phyloP scores from a whole-genome alignment of 2,113 vertebrate species.

The Elgaria multicarinata region DNA sequence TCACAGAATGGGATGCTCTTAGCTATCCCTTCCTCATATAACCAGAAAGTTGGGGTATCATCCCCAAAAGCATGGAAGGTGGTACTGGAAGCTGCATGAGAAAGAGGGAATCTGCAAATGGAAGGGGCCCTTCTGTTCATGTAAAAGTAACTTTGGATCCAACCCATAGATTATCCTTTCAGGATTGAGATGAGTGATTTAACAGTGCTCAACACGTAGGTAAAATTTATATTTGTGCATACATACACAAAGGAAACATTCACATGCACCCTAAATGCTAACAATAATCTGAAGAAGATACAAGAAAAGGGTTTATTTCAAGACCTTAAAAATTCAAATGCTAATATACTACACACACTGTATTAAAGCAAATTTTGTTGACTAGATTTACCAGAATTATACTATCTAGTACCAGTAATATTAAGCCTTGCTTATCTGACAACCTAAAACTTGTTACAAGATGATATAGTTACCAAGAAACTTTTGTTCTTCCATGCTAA shows the following conservation, averaged over 20 bases:
- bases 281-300: too few species aligned
- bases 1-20: neutral
- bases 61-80: neutral
- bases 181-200: neutral
- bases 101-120: neutral
- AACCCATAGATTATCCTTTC: neutral
- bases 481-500: constrained; percentile 25
- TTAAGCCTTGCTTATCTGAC: neutral
- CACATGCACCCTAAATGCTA: neutral
- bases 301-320: neutral
- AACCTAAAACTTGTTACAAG: neutral
- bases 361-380: constrained; percentile 5
- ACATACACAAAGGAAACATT: neutral
- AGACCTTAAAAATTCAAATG: neutral
- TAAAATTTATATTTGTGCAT: neutral
- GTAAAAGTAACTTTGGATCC: neutral
- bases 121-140: neutral
- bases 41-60: neutral
- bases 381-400: neutral
- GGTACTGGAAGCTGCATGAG: too few species aligned
- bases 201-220: neutral
- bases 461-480: neutral
- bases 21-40: neutral
- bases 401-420: neutral
- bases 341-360: neutral